Evolutionary conservation across 2,113 vertebrate species (phyloP).

Genomic region (Paramisgurnus dabryanus): DNA sequence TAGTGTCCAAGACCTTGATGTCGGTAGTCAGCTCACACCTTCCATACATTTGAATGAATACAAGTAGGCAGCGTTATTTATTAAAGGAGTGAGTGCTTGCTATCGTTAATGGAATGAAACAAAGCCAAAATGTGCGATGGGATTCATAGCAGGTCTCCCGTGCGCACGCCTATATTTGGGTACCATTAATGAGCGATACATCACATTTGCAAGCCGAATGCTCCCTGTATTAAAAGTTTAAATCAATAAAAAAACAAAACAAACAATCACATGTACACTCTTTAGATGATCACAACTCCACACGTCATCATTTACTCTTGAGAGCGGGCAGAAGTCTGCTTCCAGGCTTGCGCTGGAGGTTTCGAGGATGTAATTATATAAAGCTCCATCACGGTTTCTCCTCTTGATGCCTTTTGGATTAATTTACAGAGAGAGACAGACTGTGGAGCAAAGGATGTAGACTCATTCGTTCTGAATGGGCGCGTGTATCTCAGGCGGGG

Average conservation of each 20-base stretch:
- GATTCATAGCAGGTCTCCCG: neutral
- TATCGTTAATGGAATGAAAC: constrained; percentile 23
- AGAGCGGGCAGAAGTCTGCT: constrained; percentile 2
- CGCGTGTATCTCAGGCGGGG: constrained; percentile 60
- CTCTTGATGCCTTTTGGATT: constrained; percentile 36
- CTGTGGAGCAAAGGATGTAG: constrained; percentile 39
- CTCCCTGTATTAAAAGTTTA: constrained; percentile 41
- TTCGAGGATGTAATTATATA: constrained; percentile 19
- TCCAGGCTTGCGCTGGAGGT: neutral
- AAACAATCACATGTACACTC: constrained; percentile 25
- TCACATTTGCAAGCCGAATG: constrained; percentile 32
- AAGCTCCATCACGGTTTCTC: constrained; percentile 24
- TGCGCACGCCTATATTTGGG: neutral
- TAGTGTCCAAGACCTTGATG: neutral
- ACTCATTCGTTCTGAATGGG: constrained; percentile 9
- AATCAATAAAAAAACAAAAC: constrained; percentile 11
- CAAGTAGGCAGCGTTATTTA: neutral
- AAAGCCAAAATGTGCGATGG: neutral
- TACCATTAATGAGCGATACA: neutral
- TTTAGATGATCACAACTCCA: constrained; percentile 35
- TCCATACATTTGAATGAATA: neutral
- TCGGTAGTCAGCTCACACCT: neutral
- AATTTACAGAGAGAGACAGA: constrained; percentile 44
- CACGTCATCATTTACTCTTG: constrained; percentile 30
- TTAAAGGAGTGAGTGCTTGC: neutral